phyloP scores from a whole-genome alignment of 2,797 vertebrate species.

The Helarctos malayanus region DNA sequence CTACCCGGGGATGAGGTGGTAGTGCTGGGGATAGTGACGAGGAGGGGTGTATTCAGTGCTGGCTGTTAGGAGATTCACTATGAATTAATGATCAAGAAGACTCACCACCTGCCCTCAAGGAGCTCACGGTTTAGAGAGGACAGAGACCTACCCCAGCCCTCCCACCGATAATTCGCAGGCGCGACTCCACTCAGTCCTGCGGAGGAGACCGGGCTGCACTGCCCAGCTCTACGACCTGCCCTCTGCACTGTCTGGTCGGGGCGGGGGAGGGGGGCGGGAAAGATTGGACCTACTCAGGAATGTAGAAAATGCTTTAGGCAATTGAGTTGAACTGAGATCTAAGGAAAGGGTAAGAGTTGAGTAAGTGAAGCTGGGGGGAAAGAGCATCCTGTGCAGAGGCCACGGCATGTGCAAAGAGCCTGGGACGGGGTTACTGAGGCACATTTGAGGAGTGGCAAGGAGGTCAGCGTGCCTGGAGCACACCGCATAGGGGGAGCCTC shows the following conservation, averaged over 20 bases:
- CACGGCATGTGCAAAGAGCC: neutral
- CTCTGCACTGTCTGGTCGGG: fast-evolving
- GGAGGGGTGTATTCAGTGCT: neutral
- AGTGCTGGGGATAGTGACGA: neutral
- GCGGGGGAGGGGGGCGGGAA: neutral
- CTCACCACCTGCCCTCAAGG: neutral
- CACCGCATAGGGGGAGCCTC: neutral
- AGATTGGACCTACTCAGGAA: neutral
- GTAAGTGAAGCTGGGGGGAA: neutral
- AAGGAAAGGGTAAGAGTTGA: neutral
- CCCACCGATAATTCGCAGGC: neutral
- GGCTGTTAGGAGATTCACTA: neutral
- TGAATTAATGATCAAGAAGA: neutral
- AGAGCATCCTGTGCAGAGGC: neutral
- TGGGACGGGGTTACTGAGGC: neutral
- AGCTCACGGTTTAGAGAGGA: neutral
- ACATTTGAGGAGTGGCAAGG: neutral
- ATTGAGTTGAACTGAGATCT: neutral
- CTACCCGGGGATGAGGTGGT: too few relatives aligned
- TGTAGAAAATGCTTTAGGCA: neutral
- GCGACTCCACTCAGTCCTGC: neutral
- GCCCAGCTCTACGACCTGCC: neutral
- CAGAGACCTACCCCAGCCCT: neutral
- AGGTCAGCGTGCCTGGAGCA: neutral
- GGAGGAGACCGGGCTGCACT: neutral